Percentiles rank a stretch among this genome's conserved stretches.
Evolutionary conservation across 1,140 invertebrate genomes (phyloP).

Genomic region (Drosophila truncata): DNA sequence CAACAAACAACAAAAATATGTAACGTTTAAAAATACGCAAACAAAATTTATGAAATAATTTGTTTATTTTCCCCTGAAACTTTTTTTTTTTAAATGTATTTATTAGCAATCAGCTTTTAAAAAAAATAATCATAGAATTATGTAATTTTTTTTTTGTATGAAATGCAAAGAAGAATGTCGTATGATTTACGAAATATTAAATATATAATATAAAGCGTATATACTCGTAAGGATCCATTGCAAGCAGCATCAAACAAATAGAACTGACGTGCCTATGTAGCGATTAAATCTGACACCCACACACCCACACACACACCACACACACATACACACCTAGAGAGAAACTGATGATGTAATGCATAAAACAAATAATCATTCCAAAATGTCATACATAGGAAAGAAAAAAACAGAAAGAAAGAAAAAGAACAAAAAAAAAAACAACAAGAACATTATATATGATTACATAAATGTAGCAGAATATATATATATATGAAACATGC

Average conservation of each 20-base stretch:
- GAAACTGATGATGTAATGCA: conserved; percentile 68
- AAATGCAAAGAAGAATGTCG: conserved; percentile 44
- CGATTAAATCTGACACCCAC: conserved; percentile 69
- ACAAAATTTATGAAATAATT: conserved; percentile 18
- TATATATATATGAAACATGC: conserved; percentile 48
- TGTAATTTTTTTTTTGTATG: conserved; percentile 45
- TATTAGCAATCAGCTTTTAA: conserved; percentile 39
- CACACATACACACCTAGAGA: conserved; percentile 42
- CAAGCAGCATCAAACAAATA: conserved; percentile 70
- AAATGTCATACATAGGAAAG: conserved; percentile 70
- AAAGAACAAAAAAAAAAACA: conserved; percentile 31
- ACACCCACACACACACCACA: conserved; percentile 33
- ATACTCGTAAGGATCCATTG: conserved; percentile 56
- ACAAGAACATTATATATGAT: conserved; percentile 50
- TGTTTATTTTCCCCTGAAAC: conserved; percentile 16
- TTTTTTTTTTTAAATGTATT: conserved; percentile 29
- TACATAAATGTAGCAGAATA: conserved; percentile 51
- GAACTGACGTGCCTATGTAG: conserved; percentile 81
- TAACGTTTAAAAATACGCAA: conserved; percentile 34
- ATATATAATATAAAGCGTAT: conserved; percentile 23
- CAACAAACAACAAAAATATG: conserved; percentile 17
- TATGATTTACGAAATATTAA: conserved; percentile 12
- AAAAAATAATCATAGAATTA: conserved; percentile 10
- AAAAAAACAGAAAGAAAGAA: conserved; percentile 32
- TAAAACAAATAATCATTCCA: conserved; percentile 74